Evolutionary conservation across 2,797 vertebrate genomes (phyloP).

Genomic region (Allobates femoralis): DNA sequence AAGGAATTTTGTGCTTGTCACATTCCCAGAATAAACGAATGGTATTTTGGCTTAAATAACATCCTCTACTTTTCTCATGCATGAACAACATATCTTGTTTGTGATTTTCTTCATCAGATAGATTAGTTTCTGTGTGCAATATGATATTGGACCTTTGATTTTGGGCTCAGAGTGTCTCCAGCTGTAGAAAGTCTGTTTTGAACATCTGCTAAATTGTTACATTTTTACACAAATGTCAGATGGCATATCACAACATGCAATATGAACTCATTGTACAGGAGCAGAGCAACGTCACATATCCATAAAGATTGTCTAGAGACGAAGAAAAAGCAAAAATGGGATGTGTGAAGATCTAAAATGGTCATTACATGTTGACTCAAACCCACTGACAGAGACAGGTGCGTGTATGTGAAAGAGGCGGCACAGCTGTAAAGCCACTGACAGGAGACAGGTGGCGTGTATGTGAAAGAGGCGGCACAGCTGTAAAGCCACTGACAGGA

Average conservation of each 20-base stretch:
- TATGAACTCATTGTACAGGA: background rate
- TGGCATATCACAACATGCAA: background rate
- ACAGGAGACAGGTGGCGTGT: too few relatives aligned
- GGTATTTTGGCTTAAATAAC: background rate
- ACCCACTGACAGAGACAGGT: too few relatives aligned
- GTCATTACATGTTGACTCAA: too few relatives aligned
- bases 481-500: too few relatives aligned
- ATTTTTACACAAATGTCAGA: constrained; percentile 1
- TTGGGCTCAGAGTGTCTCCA: constrained; percentile 70
- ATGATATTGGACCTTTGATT: constrained; percentile 57
- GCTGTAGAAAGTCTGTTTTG: constrained; percentile 63
- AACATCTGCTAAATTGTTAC: constrained; percentile 63
- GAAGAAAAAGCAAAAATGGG: too few relatives aligned
- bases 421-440: too few relatives aligned
- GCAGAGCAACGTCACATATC: background rate
- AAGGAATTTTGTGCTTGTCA: background rate
- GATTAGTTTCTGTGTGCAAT: constrained; percentile 35
- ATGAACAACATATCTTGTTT: constrained; percentile 19
- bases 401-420: too few relatives aligned
- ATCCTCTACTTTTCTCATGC: background rate
- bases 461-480: too few relatives aligned
- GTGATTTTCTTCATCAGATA: constrained; percentile 8
- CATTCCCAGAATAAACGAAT: background rate
- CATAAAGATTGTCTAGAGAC: background rate
- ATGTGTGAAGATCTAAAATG: too few relatives aligned